phyloP scores from a whole-genome alignment of 2,113 vertebrate species.

The Corythoichthys intestinalis region DNA sequence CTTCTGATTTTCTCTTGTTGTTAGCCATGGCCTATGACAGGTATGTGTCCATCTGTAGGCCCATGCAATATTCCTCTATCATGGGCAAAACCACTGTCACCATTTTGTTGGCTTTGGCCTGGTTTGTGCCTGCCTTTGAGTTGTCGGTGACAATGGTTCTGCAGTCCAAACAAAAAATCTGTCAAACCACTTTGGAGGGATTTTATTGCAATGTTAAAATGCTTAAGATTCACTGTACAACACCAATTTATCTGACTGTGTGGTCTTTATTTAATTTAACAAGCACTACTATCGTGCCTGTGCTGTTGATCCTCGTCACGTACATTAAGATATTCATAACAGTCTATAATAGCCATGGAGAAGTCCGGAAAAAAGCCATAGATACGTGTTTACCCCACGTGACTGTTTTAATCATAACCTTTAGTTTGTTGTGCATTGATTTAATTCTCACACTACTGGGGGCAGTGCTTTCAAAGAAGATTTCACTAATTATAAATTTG shows the following conservation, averaged over 20 bases:
- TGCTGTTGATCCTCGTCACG: neutral
- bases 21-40: slow-evolving; percentile 4
- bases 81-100: neutral
- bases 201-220: neutral
- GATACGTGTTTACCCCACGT: neutral
- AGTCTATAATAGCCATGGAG: neutral
- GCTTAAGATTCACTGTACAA: neutral
- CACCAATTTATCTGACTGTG: neutral
- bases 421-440: neutral
- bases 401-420: neutral
- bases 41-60: neutral
- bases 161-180: neutral
- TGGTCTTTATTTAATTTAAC: neutral
- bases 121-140: neutral
- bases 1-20: neutral
- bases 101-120: neutral
- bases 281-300: neutral
- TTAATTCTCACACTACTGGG: neutral
- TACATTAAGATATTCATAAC: neutral
- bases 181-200: neutral
- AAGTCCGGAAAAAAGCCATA: neutral
- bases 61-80: neutral
- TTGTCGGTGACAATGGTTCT: neutral
- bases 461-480: neutral
- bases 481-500: neutral